These are phyloP conservation scores for Eptatretus burgeri DNA, from an alignment of 2,113 vertebrate genomes.

Conservation along the genomic window DNA sequence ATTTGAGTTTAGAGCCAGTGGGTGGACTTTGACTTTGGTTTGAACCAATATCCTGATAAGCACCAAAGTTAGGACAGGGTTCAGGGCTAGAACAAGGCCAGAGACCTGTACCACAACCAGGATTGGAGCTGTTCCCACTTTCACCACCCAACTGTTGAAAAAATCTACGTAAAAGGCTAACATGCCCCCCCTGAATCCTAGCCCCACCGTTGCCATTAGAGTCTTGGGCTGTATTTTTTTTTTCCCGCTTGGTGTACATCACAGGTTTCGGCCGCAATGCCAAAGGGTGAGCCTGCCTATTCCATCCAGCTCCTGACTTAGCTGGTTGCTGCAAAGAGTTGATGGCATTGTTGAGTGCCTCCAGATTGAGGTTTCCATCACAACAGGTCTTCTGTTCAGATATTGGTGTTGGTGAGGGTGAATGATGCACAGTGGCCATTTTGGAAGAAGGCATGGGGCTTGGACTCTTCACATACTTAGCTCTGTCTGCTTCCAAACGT, in stretches of 20 bases:
- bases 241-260: no score
- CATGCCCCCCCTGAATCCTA: neutral
- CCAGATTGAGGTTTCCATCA: neutral
- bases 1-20: no score
- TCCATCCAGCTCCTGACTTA: neutral
- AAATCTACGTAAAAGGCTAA: neutral
- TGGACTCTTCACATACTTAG: neutral
- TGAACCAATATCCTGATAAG: no score
- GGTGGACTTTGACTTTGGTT: no score
- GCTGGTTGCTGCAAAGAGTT: neutral
- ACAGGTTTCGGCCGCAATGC: no score
- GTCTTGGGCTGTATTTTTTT: neutral
- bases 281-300: neutral
- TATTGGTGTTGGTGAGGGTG: no score
- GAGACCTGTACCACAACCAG: no score
- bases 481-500: constrained; percentile 1
- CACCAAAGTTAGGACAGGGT: no score
- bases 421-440: no score
- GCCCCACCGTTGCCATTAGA: constrained; percentile 2
- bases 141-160: neutral
- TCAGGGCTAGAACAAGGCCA: no score
- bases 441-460: no score
- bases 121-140: neutral
- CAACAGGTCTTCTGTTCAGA: no score
- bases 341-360: constrained; percentile 5